phyloP scores from a whole-genome alignment of 2,113 vertebrate species.

The Bubo blakistoni region DNA sequence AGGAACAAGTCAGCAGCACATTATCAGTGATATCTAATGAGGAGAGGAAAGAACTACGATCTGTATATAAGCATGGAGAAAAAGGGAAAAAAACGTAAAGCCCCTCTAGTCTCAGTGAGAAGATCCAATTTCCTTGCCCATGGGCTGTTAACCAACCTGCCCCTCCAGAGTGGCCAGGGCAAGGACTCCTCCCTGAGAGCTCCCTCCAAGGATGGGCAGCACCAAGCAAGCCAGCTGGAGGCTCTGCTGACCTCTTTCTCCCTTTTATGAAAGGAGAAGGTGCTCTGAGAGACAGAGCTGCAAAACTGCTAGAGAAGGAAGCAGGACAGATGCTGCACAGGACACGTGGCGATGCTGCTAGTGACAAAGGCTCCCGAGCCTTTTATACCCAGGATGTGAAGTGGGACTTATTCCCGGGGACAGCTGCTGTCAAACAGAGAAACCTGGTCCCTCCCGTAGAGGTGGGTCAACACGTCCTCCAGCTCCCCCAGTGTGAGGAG shows the following conservation, averaged over 20 bases:
- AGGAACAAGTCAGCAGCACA: background rate
- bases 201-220: background rate
- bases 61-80: background rate
- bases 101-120: background rate
- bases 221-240: background rate
- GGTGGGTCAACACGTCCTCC: background rate
- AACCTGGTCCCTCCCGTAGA: background rate
- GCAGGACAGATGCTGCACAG: background rate
- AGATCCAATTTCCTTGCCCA: background rate
- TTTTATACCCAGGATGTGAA: background rate
- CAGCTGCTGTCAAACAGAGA: conserved; percentile 38
- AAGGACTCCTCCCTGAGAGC: background rate
- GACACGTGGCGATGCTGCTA: too few species aligned
- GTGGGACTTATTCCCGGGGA: conserved; percentile 8
- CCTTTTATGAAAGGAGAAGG: background rate
- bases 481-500: conserved; percentile 2
- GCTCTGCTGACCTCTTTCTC: background rate
- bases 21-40: background rate
- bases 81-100: background rate
- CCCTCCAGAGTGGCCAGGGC: background rate
- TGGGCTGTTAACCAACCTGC: background rate
- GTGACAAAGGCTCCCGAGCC: background rate
- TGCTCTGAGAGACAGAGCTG: background rate
- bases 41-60: background rate
- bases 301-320: background rate